Conservation (phyloP, 2,888 invertebrate species). For the Xestobium rufovillosum region DNA sequence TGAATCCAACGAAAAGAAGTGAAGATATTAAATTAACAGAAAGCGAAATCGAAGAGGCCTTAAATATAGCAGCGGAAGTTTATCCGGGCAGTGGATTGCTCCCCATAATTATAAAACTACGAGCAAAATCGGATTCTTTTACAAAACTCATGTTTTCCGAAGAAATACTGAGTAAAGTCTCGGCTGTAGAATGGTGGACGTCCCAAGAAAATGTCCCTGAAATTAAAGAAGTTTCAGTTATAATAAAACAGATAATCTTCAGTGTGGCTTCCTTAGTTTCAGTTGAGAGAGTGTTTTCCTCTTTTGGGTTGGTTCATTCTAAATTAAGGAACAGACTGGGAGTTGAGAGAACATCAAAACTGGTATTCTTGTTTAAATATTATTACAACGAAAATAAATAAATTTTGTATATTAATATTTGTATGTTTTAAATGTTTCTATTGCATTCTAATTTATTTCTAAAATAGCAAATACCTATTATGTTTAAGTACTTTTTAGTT, state of each 20-base stretch:
- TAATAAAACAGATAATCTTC: neutral
- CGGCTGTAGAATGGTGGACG: neutral
- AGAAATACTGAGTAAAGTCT: neutral
- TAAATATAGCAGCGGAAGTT: neutral
- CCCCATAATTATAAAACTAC: neutral
- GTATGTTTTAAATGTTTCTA: too few relatives aligned
- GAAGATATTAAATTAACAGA: neutral
- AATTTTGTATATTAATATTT: too few relatives aligned
- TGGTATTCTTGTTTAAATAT: slow-evolving; percentile 14
- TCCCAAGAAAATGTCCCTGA: neutral
- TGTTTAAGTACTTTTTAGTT: too few relatives aligned
- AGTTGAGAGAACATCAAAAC: slow-evolving; percentile 17
- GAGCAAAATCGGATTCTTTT: slow-evolving; percentile 1
- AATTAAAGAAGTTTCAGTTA: neutral
- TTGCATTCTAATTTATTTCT: too few relatives aligned
- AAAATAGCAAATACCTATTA: too few relatives aligned
- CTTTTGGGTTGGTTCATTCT: neutral
- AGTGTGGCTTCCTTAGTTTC: neutral
- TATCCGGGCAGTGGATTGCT: neutral
- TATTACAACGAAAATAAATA: slow-evolving; percentile 15
- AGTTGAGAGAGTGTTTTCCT: slow-evolving; percentile 1
- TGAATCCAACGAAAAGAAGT: neutral
- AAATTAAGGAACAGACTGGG: slow-evolving; percentile 17
- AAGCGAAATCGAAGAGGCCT: neutral
- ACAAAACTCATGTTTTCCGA: neutral